Percentiles rank a stretch among this genome's conserved stretches.
These are phyloP conservation scores for Margarornis squamiger DNA, from an alignment of 2,797 vertebrate genomes.

Conservation along the genomic window DNA sequence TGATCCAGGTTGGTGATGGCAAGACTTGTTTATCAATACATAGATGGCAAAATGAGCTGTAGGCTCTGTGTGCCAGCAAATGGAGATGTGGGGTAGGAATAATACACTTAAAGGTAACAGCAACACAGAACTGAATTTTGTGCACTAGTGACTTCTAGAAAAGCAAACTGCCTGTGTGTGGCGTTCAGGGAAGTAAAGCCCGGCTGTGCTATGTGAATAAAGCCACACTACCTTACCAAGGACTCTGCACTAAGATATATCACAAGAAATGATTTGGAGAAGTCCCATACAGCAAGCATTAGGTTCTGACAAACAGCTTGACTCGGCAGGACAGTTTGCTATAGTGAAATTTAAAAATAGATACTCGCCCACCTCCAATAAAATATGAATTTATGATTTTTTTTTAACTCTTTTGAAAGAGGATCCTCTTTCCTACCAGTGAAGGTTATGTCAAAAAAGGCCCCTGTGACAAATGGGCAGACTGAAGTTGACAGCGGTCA, in stretches of 20 bases:
- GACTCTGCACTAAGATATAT: background rate
- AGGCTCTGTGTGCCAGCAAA: background rate
- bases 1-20: background rate
- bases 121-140: background rate
- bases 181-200: background rate
- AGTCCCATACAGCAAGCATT: background rate
- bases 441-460: background rate
- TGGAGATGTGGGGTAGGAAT: background rate
- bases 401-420: background rate
- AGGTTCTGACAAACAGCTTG: background rate
- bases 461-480: background rate
- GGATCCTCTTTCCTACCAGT: background rate
- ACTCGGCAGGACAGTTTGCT: background rate
- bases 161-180: background rate
- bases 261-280: background rate
- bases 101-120: background rate
- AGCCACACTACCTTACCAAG: background rate
- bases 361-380: accelerated
- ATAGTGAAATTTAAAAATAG: background rate
- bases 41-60: background rate
- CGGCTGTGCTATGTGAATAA: background rate
- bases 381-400: background rate
- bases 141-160: background rate
- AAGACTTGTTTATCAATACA: background rate
- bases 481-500: background rate